Base-by-base conservation (phyloP, 2,113 vertebrate genomes). In the Entomyzon cyanotis region DNA sequence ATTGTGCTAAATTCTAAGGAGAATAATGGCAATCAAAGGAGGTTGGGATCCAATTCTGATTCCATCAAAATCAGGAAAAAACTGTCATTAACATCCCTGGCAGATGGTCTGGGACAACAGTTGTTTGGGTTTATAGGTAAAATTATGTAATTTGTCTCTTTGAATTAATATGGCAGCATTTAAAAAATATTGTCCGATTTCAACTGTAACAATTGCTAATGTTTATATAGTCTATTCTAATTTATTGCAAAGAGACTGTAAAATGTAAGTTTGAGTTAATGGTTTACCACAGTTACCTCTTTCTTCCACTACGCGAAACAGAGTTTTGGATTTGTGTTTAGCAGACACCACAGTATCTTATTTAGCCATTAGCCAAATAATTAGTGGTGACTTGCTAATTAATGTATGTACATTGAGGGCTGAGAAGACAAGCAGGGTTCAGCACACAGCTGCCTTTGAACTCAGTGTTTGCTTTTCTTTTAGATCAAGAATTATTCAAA, bases 231-330 rank as follows among this genome's bases (percentile, higher is more conserved):
- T 46, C 21, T 69, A 27, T 81, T 63, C 20, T 79, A 73, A 65
- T 86, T 83, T 92, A 82, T 94, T 96, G 73, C 55, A 87, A 91
- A 90, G 37, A 78, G 87, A 65, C 42, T 70, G 70, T 59, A 75
- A 94, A 93, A 94, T 69, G 30, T 53, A 85, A 84, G 28, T 81
- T 71, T 91, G 81, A 76, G 75, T 76, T 92, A 76, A 63, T 93
- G 63, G 91, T 92, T 96, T 90, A 92, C 81, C 49, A 89, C 58
- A 94, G 20, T 92, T 94, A 23, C 30, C 31, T 53, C 64, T 91
- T 92, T 97, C 95, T 97, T 98, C 97, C 95, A 97, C 96, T 97
- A 65, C 63, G 79, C 97, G 97, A 95, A 93, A 37, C 77, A 76
- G 92, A 93, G 13, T 75, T 89, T 86, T 41, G 21, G 4, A 23